Conservation (phyloP, 2,888 invertebrate species). For the Drosophila pseudotakahashii region DNA sequence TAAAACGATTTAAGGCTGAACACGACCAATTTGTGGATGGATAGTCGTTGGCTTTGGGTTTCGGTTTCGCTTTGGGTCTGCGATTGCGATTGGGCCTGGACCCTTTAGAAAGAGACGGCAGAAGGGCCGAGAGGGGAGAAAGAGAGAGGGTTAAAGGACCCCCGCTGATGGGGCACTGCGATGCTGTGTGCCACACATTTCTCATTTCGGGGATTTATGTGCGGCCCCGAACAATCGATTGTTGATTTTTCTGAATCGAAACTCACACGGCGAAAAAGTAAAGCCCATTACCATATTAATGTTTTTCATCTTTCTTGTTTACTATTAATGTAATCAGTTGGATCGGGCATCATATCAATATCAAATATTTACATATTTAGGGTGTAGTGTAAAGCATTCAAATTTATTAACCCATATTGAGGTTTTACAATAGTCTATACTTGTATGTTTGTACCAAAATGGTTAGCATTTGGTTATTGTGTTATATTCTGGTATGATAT, state of each 20-base stretch:
- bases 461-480: too few relatives aligned
- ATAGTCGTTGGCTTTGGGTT: slow-evolving; percentile 38
- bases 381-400: slow-evolving; percentile 3
- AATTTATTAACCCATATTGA: neutral
- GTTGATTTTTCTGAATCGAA: slow-evolving; percentile 53
- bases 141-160: neutral
- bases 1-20: slow-evolving; percentile 78
- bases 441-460: too few relatives aligned
- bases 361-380: slow-evolving; percentile 8
- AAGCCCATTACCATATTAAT: slow-evolving; percentile 26
- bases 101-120: slow-evolving; percentile 13
- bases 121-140: neutral
- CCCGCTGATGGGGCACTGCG: slow-evolving; percentile 43
- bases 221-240: slow-evolving; percentile 63
- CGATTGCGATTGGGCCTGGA: neutral
- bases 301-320: slow-evolving; percentile 5
- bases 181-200: slow-evolving; percentile 61
- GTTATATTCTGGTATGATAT: too few relatives aligned
- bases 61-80: neutral
- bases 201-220: slow-evolving; percentile 72
- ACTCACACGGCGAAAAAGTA: slow-evolving; percentile 27
- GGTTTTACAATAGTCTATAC: neutral
- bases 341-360: slow-evolving; percentile 10
- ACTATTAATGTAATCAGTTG: slow-evolving; percentile 7
- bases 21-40: slow-evolving; percentile 78